phyloP scores from a whole-genome alignment of 1,140 invertebrate species.

The Pseudomyrmex gracilis region DNA sequence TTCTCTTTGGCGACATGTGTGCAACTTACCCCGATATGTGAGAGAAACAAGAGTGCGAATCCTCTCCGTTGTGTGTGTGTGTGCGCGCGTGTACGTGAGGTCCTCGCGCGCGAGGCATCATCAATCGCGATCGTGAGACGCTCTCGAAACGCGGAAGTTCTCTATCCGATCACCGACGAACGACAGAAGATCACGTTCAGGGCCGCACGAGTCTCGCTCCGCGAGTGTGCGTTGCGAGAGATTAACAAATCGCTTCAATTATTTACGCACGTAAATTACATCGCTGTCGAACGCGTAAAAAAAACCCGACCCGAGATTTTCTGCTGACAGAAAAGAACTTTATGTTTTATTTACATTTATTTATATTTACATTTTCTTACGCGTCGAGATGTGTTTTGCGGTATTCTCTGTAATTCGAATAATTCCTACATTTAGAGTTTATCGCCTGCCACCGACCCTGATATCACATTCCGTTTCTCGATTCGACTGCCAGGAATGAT shows the following conservation, averaged over 20 bases:
- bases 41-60: too few relatives aligned
- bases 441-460: neutral
- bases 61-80: neutral
- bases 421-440: neutral
- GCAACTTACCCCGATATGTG: too few relatives aligned
- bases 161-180: conserved; percentile 17
- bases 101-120: conserved; percentile 25
- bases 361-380: neutral
- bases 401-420: too few relatives aligned
- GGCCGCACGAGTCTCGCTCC: neutral
- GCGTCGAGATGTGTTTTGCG: too few relatives aligned
- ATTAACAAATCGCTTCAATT: too few relatives aligned
- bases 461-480: conserved; percentile 1
- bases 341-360: neutral
- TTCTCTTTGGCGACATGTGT: conserved; percentile 17
- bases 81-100: conserved; percentile 1
- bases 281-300: too few relatives aligned
- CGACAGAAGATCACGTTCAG: conserved; percentile 27
- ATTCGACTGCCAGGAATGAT: conserved; percentile 18
- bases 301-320: too few relatives aligned
- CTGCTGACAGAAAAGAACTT: too few relatives aligned
- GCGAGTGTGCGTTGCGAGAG: too few relatives aligned
- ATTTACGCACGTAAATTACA: too few relatives aligned
- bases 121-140: conserved; percentile 63
- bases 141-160: conserved; percentile 65